Conservation (phyloP, 30 jellyfish, hydroid and myxozoan species). For the Phacellophora camtschatica region DNA sequence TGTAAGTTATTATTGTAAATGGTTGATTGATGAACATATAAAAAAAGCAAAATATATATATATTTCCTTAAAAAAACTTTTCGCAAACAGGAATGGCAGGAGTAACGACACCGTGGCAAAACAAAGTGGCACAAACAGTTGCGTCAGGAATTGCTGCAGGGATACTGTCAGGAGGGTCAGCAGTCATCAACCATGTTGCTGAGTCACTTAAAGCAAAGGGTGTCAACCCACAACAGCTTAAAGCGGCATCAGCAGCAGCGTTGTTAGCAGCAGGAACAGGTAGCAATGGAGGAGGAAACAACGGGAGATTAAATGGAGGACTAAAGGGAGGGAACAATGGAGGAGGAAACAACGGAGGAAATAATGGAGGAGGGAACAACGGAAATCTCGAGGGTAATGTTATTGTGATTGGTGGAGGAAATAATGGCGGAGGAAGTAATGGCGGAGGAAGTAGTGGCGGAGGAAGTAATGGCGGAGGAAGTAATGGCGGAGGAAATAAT, state of each 20-base stretch:
- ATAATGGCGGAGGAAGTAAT: constrained; percentile 3
- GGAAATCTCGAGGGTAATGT: not conserved
- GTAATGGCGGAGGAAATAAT: not conserved
- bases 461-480: not conserved
- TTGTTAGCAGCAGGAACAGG: constrained; percentile 3
- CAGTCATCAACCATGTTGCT: constrained; percentile 63
- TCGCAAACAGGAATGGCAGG: constrained; percentile 25
- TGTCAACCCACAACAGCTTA: constrained; percentile 8
- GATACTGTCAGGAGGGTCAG: constrained; percentile 88
- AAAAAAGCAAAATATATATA: too few relatives aligned
- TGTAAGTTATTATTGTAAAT: too few relatives aligned
- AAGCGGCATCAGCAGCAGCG: not conserved
- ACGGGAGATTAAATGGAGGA: constrained; percentile 35
- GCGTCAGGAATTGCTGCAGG: constrained; percentile 99
- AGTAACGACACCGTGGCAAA: constrained; percentile 49
- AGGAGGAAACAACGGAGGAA: constrained; percentile 7
- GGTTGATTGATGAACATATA: too few relatives aligned
- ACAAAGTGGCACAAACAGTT: constrained; percentile 85
- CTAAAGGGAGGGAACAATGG: not conserved
- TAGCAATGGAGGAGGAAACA: not conserved
- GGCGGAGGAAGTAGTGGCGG: not conserved
- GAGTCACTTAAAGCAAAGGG: constrained; percentile 58
- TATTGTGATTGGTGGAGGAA: too few relatives aligned
- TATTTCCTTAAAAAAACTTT: too few relatives aligned
- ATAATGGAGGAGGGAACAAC: constrained; percentile 7